Evolutionary conservation across 2,888 invertebrate genomes (phyloP), one percentile per base, ranked within the genome.

Genomic region (Brassicogethes aeneus): DNA sequence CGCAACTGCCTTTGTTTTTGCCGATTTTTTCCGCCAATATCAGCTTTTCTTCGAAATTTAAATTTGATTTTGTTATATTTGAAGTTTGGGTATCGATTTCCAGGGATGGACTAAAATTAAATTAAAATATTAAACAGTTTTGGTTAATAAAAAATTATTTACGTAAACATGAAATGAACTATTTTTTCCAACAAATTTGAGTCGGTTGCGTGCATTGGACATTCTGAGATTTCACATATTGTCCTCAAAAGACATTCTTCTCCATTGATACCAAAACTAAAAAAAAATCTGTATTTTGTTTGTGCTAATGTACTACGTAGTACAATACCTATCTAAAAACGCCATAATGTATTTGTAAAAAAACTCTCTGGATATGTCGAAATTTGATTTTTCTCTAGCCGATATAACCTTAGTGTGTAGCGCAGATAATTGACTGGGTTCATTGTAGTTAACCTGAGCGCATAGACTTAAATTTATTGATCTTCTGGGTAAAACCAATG

Each of bases 121-220:
- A 29, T 15, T 29, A 34, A 32, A 32, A 32, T 10, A 7, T 10
- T 10, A 5, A 32, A 12, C 14, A 32, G 13, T 32, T 32, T 23
- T 10, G 14, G 5, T 5, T 12, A 32, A 14, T 34, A 17, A 17
- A 30, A 34, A 12, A 13, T n/a, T 15, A 38, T 12, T 57, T 54
- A 64, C 65, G 63, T 64, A 37, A 65, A 59, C 7, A 63, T 34
- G 40, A 54, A 64, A 46, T 66, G 62, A 12, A 68, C 63, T 29
- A 70, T 64, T 33, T 60, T 58, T 44, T 71, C 69, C 29, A 73
- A 47, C 14, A 70, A 53, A 34, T 60, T 62, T 51, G 70, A 68
- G 31, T 62, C 50, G 14, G 59, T 53, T 16, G 53, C 54, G 39
- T 63, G 56, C 54, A 64, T 54, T 0, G 65, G 65, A 31, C 53